Evolutionary conservation across 2,888 invertebrate species (phyloP).

Genomic region (Lumbricus terrestris): DNA sequence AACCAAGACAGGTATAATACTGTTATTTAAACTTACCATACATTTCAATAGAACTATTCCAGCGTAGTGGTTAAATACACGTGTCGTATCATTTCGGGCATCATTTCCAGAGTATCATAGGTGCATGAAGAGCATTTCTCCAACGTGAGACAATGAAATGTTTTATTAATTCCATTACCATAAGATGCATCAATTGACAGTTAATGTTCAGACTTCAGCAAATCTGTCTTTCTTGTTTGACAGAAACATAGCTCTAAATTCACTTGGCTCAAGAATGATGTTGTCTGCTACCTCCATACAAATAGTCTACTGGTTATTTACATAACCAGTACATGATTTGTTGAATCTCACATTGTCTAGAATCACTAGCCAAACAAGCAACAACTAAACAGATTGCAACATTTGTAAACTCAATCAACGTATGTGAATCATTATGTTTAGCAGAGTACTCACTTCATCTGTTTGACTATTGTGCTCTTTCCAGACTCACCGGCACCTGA

Average conservation of each 20-base stretch:
- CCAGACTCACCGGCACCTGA: conserved; percentile 98
- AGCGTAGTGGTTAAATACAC: neutral
- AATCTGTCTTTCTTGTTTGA: too few species aligned
- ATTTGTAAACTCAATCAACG: neutral
- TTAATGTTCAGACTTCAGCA: too few species aligned
- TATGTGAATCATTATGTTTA: neutral
- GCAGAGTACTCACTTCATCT: conserved; percentile 92
- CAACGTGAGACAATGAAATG: neutral
- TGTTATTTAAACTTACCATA: neutral
- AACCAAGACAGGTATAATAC: neutral
- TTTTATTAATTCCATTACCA: too few species aligned
- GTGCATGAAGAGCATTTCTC: neutral
- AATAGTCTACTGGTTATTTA: too few species aligned
- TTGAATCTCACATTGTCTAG: neutral
- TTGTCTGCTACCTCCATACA: too few species aligned
- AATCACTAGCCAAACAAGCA: neutral
- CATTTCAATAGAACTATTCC: neutral
- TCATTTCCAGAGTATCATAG: too few species aligned
- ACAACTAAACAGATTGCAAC: too few species aligned
- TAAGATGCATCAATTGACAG: too few species aligned
- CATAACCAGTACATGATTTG: too few species aligned
- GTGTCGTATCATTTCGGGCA: neutral
- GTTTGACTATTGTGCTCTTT: conserved; percentile 99
- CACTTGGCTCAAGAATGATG: too few species aligned
- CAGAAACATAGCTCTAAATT: too few species aligned